These are phyloP conservation scores for Volucella inanis DNA, from an alignment of 2,888 invertebrate species.

Conservation along the genomic window DNA sequence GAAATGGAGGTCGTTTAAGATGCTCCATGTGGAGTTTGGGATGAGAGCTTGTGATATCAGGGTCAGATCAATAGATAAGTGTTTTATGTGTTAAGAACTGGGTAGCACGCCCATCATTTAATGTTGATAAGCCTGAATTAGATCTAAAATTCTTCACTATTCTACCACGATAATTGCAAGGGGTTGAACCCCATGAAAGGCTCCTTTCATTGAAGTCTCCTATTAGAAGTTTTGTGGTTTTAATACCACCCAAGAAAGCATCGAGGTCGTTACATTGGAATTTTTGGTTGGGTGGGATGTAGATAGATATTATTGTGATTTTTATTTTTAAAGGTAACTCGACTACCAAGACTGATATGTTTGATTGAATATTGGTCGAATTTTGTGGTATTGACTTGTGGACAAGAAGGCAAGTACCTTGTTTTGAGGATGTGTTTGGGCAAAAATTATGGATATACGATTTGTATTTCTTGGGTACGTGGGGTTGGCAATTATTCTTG, in stretches of 20 bases:
- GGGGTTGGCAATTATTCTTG: background rate
- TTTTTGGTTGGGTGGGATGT: conserved; percentile 33
- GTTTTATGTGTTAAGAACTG: conserved; percentile 28
- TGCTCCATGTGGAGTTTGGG: conserved; percentile 6
- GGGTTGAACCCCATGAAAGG: conserved; percentile 21
- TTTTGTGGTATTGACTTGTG: conserved; percentile 50
- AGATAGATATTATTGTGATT: background rate
- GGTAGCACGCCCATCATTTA: conserved; percentile 35
- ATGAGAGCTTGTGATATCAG: conserved; percentile 5
- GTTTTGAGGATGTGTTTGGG: conserved; percentile 35
- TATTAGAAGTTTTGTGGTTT: background rate
- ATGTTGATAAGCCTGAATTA: background rate
- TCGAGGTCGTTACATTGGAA: conserved; percentile 5
- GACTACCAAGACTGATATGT: conserved; percentile 11
- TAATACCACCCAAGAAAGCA: background rate
- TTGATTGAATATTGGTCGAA: too few species aligned
- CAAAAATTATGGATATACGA: conserved; percentile 45
- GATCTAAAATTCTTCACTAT: conserved; percentile 16
- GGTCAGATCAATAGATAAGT: conserved; percentile 16
- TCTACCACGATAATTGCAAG: conserved; percentile 28
- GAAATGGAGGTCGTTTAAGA: too few species aligned
- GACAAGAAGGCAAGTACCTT: conserved; percentile 53
- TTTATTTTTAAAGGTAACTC: conserved; percentile 24
- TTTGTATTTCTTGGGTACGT: conserved; percentile 26
- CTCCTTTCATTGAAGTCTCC: conserved; percentile 47